Evolutionary conservation across 1,140 invertebrate genomes (phyloP).

Genomic region (Lasioglossum baleicum): DNA sequence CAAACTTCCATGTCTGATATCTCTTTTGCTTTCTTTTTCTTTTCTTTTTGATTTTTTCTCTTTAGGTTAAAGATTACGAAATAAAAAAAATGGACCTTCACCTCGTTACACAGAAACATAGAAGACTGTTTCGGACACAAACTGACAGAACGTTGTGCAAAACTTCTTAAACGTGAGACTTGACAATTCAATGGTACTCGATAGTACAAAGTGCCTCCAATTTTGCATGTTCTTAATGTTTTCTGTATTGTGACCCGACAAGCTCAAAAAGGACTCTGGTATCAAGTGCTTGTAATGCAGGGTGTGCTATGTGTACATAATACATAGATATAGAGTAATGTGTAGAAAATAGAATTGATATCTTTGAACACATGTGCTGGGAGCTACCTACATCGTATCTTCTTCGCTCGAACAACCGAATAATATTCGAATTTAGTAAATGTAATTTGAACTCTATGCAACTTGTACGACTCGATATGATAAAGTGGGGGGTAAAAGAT

Average conservation of each 20-base stretch:
- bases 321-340: too few relatives aligned
- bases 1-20: slow-evolving; percentile 22
- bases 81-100: slow-evolving; percentile 15
- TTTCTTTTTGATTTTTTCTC: slow-evolving; percentile 2
- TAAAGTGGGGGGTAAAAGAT: too few relatives aligned
- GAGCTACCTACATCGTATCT: too few relatives aligned
- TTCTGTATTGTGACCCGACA: neutral
- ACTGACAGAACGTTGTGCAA: slow-evolving; percentile 38
- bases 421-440: too few relatives aligned
- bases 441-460: too few relatives aligned
- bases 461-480: too few relatives aligned
- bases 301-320: too few relatives aligned
- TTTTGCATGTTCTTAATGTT: slow-evolving; percentile 6
- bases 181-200: slow-evolving; percentile 13
- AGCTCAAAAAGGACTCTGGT: neutral
- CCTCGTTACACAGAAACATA: slow-evolving; percentile 19
- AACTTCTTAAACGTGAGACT: slow-evolving; percentile 24
- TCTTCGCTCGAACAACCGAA: too few relatives aligned
- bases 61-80: neutral
- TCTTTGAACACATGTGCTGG: too few relatives aligned
- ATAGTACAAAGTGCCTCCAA: slow-evolving; percentile 16
- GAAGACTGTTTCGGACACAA: slow-evolving; percentile 15
- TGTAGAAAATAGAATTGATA: too few relatives aligned
- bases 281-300: too few relatives aligned
- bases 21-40: neutral